Evolutionary conservation across 2,797 vertebrate species (phyloP).

Genomic region (Sebastes nivosus): DNA sequence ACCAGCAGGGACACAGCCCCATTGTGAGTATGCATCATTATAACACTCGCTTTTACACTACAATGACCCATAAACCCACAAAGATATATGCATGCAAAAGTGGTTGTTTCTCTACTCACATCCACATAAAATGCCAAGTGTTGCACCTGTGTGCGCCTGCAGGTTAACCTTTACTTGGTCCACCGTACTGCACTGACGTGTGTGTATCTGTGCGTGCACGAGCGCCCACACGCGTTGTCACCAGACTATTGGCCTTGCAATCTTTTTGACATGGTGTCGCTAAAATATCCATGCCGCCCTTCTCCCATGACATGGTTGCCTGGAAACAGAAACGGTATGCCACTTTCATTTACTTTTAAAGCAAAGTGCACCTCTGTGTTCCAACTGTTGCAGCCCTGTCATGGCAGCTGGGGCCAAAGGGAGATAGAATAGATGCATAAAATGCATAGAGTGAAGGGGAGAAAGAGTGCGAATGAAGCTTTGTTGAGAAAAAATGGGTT

Average conservation of each 20-base stretch:
- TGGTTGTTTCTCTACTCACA: background rate
- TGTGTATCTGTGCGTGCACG: background rate
- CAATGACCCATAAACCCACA: slow-evolving; percentile 22
- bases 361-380: slow-evolving; percentile 60
- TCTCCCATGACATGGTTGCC: slow-evolving; percentile 74
- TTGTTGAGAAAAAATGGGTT: background rate
- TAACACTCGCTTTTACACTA: slow-evolving; percentile 2
- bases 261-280: slow-evolving; percentile 74
- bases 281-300: slow-evolving; percentile 68
- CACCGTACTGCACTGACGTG: slow-evolving; percentile 12
- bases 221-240: slow-evolving; percentile 20
- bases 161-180: slow-evolving; percentile 11
- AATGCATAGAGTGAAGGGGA: slow-evolving; percentile 7
- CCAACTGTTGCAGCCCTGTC: slow-evolving; percentile 64
- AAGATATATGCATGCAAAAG: background rate
- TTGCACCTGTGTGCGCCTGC: slow-evolving; percentile 11
- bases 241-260: slow-evolving; percentile 62
- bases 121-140: background rate
- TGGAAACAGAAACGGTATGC: slow-evolving; percentile 70
- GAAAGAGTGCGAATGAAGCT: background rate
- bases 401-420: slow-evolving; percentile 27
- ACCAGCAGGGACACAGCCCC: slow-evolving; percentile 72
- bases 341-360: slow-evolving; percentile 70
- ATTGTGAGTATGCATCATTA: slow-evolving; percentile 78
- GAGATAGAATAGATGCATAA: background rate